Evolutionary conservation across 2,888 invertebrate species (phyloP).

Genomic region (Phymatocera aterrima): DNA sequence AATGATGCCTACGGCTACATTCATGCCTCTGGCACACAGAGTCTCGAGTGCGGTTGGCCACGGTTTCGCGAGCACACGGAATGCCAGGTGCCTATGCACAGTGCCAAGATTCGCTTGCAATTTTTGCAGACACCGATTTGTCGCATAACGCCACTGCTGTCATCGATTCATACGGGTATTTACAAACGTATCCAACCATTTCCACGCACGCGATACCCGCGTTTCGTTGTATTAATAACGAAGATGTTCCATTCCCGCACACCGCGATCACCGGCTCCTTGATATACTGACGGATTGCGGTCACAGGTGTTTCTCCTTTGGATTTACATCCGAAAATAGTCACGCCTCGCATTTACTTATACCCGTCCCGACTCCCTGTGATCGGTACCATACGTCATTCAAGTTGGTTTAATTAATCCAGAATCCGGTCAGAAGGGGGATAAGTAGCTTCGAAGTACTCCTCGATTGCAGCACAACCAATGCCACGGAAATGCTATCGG

Average conservation of each 20-base stretch:
- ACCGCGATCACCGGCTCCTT: neutral
- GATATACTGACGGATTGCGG: constrained; percentile 62
- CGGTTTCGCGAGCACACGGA: constrained; percentile 25
- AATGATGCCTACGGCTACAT: constrained; percentile 27
- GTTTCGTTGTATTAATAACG: constrained; percentile 35
- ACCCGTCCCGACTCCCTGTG: neutral
- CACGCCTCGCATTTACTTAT: neutral
- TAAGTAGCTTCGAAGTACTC: neutral
- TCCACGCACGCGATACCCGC: neutral
- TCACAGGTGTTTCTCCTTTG: constrained; percentile 61
- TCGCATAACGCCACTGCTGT: constrained; percentile 19
- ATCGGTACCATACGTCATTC: neutral
- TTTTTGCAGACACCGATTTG: constrained; percentile 35
- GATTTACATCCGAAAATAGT: constrained; percentile 38
- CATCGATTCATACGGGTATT: constrained; percentile 13
- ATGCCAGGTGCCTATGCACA: constrained; percentile 23
- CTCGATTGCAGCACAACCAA: neutral
- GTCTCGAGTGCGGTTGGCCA: neutral
- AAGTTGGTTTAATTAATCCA: neutral
- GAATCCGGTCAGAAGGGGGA: neutral
- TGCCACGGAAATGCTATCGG: neutral
- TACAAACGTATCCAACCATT: constrained; percentile 4
- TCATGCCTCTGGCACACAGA: constrained; percentile 24
- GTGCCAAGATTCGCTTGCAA: constrained; percentile 37
- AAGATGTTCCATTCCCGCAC: constrained; percentile 22